Evolutionary conservation across 2,797 vertebrate genomes (phyloP), one percentile per base, ranked within the genome.

Genomic region (Myotis vivesi): DNA sequence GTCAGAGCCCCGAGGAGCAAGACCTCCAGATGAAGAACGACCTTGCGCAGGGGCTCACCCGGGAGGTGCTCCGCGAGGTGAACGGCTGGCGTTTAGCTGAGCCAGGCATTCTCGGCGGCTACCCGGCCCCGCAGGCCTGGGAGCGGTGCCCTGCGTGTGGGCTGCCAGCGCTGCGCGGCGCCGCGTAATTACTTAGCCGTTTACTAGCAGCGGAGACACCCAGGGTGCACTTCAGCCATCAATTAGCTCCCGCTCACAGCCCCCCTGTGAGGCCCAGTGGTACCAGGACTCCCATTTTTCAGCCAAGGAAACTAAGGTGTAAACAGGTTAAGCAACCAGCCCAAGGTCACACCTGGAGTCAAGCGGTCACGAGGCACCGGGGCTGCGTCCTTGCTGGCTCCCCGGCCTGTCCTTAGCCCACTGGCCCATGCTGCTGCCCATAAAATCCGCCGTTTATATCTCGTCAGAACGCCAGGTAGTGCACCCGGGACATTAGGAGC

Each of bases 391-490:
- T 97, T 87, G 90, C 96, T 73, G 95, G 88, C 96, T 97, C 97
- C 97, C 97, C n/a, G 93, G 96, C 96, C 97, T 97, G 97, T 97
- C 97, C 97, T 97, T 97, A 97, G 97, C 97, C 96, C 96, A 97
- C 97, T 97, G 97, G 97, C 97, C 97, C 97, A 97, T 97, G 97
- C 96, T 62, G 76, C 88, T 55, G 97, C 96, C 95, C 93, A 97
- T 97, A 97, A 97, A 97, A 97, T 66, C 91, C 11, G 51, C 95
- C 46, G 2, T 97, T 97, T 96, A 97, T 94, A 81, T 95, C 97
- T 96, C 89, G 15, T 96, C 96, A 95, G 96, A 85, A 97, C 87
- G 91, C 95, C 93, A 95, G 96, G 85, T 15, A 88, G 92, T 49
- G 91, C 97, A 97, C 94, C 49, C 16, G 55, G 95, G 97, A 96